Evolutionary conservation across 2,888 invertebrate species (phyloP).

Genomic region (Minunthozetes semirufus): DNA sequence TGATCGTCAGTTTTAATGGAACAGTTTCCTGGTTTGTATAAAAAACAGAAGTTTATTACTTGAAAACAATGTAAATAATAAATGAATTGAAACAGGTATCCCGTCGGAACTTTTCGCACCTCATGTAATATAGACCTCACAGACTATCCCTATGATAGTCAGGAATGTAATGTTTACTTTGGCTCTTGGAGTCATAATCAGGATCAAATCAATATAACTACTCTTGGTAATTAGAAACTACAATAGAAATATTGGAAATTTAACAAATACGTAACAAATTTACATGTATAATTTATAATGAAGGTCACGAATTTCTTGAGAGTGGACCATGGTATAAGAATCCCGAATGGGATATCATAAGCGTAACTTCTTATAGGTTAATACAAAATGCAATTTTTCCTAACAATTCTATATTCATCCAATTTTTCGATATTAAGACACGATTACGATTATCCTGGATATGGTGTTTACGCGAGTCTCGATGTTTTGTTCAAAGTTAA

Average conservation of each 20-base stretch:
- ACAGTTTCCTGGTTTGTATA: not conserved
- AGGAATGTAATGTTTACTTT: slow-evolving; percentile 18
- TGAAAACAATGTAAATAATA: not conserved
- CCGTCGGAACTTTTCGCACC: not conserved
- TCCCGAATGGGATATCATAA: not conserved
- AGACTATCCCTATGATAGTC: slow-evolving; percentile 5
- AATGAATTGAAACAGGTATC: not conserved
- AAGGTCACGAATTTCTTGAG: not conserved
- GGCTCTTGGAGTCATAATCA: slow-evolving; percentile 27
- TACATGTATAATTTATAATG: not conserved
- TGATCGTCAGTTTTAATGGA: slow-evolving; percentile 10
- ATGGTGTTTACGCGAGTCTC: slow-evolving; percentile 1
- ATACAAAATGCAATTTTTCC: no score
- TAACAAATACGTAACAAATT: no score
- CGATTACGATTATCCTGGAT: not conserved
- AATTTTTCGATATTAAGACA: not conserved
- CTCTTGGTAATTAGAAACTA: not conserved
- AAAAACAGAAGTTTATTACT: not conserved
- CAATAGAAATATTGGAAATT: no score
- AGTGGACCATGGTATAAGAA: slow-evolving; percentile 9
- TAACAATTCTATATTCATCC: not conserved
- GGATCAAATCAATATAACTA: slow-evolving; percentile 30
- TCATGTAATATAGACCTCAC: not conserved
- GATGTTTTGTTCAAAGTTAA: not conserved
- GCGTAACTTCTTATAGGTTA: not conserved